A percentile compares a stretch with the other conserved stretches of the same genome.
Evolutionary conservation across 1,140 invertebrate species (phyloP).

Genomic region (Drosophila subobscura): DNA sequence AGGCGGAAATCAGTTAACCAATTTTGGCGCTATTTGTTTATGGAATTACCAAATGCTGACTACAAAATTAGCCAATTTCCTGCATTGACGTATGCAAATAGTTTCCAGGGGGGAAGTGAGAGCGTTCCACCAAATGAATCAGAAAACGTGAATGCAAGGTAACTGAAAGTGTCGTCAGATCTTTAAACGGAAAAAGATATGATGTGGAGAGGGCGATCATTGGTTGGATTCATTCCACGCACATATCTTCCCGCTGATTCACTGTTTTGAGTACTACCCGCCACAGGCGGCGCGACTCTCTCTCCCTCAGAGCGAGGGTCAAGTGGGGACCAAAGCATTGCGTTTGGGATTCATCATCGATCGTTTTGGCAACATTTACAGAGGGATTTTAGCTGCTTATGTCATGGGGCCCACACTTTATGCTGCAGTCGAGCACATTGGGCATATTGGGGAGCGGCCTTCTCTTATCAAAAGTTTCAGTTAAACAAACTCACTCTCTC

Average conservation of each 20-base stretch:
- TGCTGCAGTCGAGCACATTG: conserved; percentile 19
- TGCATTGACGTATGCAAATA: conserved; percentile 3
- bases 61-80: conserved; percentile 32
- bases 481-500: conserved; percentile 25
- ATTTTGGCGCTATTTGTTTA: conserved; percentile 13
- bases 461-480: conserved; percentile 28
- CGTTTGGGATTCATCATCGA: conserved; percentile 58
- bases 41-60: conserved; percentile 9
- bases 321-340: conserved; percentile 22
- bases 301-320: conserved; percentile 41
- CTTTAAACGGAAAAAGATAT: conserved; percentile 28
- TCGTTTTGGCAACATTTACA: conserved; percentile 36
- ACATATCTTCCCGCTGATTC: conserved; percentile 38
- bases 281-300: background rate
- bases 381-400: conserved; percentile 59
- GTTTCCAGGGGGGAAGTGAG: no score
- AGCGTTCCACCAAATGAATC: conserved; percentile 9
- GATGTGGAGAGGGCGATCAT: background rate
- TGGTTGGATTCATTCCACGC: conserved; percentile 26
- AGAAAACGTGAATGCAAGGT: conserved; percentile 6
- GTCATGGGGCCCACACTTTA: conserved; percentile 40
- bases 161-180: conserved; percentile 21
- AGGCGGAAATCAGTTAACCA: conserved; percentile 13
- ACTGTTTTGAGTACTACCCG: background rate
- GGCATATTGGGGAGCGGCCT: conserved; percentile 17